Percentiles rank a stretch among this genome's conserved stretches.
Evolutionary conservation across 1,140 invertebrate genomes (phyloP).

Genomic region (Pectinophora gossypiella): DNA sequence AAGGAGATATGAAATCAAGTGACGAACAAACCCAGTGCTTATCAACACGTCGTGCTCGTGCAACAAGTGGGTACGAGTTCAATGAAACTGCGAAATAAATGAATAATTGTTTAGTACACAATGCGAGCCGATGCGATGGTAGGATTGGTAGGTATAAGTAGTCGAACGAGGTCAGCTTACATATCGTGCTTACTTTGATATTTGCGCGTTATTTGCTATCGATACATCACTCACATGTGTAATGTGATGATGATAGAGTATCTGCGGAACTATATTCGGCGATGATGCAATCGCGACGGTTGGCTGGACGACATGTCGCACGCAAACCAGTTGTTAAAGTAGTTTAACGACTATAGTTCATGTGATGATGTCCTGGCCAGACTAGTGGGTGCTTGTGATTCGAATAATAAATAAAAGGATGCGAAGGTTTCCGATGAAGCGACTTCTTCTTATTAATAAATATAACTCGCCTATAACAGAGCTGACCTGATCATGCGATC

Average conservation of each 20-base stretch:
- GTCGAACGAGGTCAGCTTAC: too few relatives aligned
- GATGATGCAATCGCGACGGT: constrained; percentile 35
- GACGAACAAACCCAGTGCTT: not conserved
- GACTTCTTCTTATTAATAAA: too few relatives aligned
- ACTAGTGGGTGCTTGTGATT: too few relatives aligned
- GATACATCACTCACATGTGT: not conserved
- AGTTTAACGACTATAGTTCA: not conserved
- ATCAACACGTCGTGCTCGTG: not conserved
- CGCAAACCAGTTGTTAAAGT: constrained; percentile 14
- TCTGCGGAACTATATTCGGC: constrained; percentile 32
- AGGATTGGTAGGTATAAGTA: too few relatives aligned
- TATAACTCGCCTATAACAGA: too few relatives aligned
- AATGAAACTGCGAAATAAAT: not conserved
- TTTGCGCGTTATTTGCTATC: not conserved
- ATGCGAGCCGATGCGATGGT: too few relatives aligned
- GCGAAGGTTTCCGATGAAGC: too few relatives aligned
- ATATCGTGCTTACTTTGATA: not conserved
- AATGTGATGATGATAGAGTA: not conserved
- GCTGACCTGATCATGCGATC: too few relatives aligned
- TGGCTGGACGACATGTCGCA: constrained; percentile 6
- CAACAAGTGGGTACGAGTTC: not conserved
- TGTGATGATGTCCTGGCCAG: too few relatives aligned
- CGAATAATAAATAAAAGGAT: too few relatives aligned
- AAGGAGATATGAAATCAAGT: constrained; percentile 5
- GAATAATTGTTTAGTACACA: not conserved